These are phyloP conservation scores for Syngnathus acus DNA, from an alignment of 2,797 vertebrate species.

Conservation along the genomic window DNA sequence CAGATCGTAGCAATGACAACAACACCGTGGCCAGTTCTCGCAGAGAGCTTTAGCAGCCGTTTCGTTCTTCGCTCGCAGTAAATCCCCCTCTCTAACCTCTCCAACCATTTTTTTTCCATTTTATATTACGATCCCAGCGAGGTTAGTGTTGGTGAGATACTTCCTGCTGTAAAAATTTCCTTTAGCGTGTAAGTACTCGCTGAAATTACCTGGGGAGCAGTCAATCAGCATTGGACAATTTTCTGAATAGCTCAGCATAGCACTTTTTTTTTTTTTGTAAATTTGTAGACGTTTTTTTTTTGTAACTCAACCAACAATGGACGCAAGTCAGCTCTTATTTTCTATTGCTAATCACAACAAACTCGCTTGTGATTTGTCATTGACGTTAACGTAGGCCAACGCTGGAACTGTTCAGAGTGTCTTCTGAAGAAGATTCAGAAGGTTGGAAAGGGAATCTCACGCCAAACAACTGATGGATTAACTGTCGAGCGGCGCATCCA, in stretches of 20 bases:
- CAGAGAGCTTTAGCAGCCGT: constrained; percentile 64
- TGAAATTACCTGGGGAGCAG: constrained; percentile 53
- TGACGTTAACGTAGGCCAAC: not conserved
- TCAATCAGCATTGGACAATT: constrained; percentile 33
- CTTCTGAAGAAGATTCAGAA: too few relatives aligned
- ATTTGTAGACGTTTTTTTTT: not conserved
- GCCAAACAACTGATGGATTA: too few relatives aligned
- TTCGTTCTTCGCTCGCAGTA: constrained; percentile 26
- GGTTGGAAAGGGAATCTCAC: too few relatives aligned
- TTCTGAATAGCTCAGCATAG: not conserved
- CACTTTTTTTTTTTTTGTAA: not conserved
- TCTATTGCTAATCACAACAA: not conserved
- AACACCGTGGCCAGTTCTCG: constrained; percentile 60
- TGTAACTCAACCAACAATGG: not conserved
- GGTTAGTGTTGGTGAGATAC: constrained; percentile 64
- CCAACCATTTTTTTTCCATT: constrained; percentile 41
- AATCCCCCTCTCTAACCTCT: constrained; percentile 9
- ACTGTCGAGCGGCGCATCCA: too few relatives aligned
- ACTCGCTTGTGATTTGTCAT: not conserved
- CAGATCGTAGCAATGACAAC: constrained; percentile 63
- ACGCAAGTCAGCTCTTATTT: not conserved
- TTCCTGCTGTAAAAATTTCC: constrained; percentile 68
- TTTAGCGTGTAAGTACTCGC: constrained; percentile 30
- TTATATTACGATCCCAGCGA: constrained; percentile 63
- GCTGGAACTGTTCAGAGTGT: not conserved